Percentiles rank a stretch among this genome's conserved stretches.
phyloP scores from a whole-genome alignment of 2,113 vertebrate genomes.

The Centrocercus urophasianus region DNA sequence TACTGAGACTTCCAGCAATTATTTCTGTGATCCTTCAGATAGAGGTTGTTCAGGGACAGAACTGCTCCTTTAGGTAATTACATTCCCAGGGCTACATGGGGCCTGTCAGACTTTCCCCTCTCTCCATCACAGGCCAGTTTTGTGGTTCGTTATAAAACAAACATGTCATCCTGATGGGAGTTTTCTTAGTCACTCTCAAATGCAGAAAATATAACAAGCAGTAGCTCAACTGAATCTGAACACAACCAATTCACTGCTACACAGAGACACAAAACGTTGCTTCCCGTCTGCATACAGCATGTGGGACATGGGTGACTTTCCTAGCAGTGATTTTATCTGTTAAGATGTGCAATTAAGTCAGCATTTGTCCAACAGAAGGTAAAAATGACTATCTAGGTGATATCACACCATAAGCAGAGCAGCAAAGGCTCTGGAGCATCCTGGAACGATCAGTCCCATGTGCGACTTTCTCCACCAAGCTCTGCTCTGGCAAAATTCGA shows the following conservation, averaged over 20 bases:
- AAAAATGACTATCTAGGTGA: background rate
- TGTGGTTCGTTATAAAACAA: conserved; percentile 28
- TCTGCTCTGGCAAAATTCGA: background rate
- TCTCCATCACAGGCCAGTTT: background rate
- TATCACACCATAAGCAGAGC: background rate
- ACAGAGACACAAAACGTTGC: background rate
- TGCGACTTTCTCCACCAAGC: background rate
- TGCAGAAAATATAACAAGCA: conserved; percentile 1
- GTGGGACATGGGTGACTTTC: background rate
- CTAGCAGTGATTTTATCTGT: background rate
- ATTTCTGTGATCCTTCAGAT: conserved; percentile 7
- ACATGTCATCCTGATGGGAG: background rate
- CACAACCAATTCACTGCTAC: background rate
- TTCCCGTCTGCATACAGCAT: background rate
- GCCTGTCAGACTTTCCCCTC: background rate
- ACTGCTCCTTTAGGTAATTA: conserved; percentile 19
- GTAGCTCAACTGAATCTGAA: background rate
- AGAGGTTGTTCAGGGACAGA: background rate
- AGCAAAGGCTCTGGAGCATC: background rate
- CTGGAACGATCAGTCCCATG: background rate
- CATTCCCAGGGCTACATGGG: background rate
- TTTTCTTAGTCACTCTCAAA: background rate
- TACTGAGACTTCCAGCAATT: background rate
- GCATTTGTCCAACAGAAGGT: background rate
- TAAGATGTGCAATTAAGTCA: background rate